Conservation (phyloP, 2,797 vertebrate genomes). For the Gymnothorax javanicus region DNA sequence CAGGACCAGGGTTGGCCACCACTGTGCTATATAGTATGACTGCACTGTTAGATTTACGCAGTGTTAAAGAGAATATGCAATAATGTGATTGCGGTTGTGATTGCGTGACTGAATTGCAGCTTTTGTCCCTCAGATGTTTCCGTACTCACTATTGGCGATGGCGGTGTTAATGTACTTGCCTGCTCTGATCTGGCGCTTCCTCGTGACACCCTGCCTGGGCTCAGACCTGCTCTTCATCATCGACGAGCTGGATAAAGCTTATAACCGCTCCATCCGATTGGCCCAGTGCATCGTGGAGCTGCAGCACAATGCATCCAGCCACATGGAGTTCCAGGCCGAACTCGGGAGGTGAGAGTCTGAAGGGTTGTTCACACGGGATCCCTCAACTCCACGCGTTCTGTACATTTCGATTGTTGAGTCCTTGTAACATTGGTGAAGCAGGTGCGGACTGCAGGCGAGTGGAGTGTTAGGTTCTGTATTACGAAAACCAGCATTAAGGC, state of each 20-base stretch:
- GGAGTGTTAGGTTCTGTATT: too few relatives aligned
- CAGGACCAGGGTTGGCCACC: too few relatives aligned
- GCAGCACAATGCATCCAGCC: conserved; percentile 76
- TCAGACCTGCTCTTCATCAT: conserved; percentile 91
- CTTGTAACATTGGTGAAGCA: too few relatives aligned
- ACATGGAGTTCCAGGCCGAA: conserved; percentile 85
- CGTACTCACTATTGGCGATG: conserved; percentile 90
- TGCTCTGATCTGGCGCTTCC: conserved; percentile 85
- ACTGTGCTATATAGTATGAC: not conserved
- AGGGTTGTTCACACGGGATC: too few relatives aligned
- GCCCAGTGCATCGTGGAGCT: conserved; percentile 91
- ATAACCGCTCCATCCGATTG: conserved; percentile 91
- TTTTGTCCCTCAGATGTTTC: conserved; percentile 79
- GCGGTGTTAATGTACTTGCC: conserved; percentile 91
- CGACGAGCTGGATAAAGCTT: conserved; percentile 93
- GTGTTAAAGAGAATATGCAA: not conserved
- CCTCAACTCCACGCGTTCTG: too few relatives aligned
- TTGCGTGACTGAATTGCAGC: not conserved
- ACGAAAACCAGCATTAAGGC: too few relatives aligned
- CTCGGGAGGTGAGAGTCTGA: conserved; percentile 82
- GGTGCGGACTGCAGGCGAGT: too few relatives aligned
- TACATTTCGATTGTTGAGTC: too few relatives aligned
- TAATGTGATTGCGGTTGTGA: too few relatives aligned
- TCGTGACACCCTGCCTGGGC: conserved; percentile 79
- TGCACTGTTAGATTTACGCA: not conserved